Evolutionary conservation across 1,140 invertebrate species (phyloP).

Genomic region (Cyrtorhinus lividipennis): DNA sequence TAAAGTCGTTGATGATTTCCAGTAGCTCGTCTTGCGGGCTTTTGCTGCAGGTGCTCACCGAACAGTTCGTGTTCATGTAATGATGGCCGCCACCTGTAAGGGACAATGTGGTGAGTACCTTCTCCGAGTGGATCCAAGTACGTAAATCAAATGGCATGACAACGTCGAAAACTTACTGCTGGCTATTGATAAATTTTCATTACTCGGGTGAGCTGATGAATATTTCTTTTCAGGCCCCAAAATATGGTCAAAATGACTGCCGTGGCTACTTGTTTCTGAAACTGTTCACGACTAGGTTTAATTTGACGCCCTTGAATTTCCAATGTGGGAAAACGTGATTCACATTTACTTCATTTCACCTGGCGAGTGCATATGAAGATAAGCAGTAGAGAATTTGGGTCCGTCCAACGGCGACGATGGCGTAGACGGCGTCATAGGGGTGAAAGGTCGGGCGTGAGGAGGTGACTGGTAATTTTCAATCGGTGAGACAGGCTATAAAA

Average conservation of each 20-base stretch:
- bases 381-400: constrained; percentile 31
- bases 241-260: constrained; percentile 12
- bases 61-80: constrained; percentile 19
- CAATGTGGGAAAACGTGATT: too few relatives aligned
- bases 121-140: neutral
- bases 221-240: constrained; percentile 16
- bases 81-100: constrained; percentile 17
- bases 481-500: constrained; percentile 18
- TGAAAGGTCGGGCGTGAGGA: constrained; percentile 18
- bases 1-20: constrained; percentile 78
- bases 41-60: constrained; percentile 19
- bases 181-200: constrained; percentile 12
- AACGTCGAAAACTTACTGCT: constrained; percentile 10
- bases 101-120: neutral
- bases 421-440: constrained; percentile 23
- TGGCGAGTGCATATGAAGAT: constrained; percentile 37
- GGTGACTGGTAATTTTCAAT: constrained; percentile 35
- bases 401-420: constrained; percentile 22
- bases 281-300: constrained; percentile 2
- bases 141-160: neutral
- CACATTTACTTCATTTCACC: too few relatives aligned
- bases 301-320: too few relatives aligned
- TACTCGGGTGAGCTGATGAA: constrained; percentile 14
- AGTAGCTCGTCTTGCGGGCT: constrained; percentile 56
- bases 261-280: constrained; percentile 2